Conservation (phyloP, 2,113 vertebrate genomes). For the Channa argus region DNA sequence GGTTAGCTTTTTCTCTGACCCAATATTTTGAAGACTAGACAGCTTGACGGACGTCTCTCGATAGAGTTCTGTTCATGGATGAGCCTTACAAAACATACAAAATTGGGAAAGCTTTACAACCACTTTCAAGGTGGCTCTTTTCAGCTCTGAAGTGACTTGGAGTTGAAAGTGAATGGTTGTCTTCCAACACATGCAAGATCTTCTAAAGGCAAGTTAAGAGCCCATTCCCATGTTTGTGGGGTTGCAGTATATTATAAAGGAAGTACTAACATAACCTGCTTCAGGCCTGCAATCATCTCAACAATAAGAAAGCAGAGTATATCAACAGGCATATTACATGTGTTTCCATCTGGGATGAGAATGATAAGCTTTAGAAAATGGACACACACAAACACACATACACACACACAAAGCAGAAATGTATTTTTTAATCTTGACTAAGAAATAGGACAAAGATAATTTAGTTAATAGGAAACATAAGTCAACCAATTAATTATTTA, state of each 20-base stretch:
- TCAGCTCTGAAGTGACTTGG: constrained; percentile 17
- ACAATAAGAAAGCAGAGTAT: not conserved
- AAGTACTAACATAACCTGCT: not conserved
- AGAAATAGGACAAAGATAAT: constrained; percentile 41
- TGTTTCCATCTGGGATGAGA: not conserved
- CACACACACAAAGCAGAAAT: constrained; percentile 8
- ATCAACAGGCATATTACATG: not conserved
- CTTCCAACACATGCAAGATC: constrained; percentile 4
- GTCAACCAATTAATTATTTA: constrained; percentile 63
- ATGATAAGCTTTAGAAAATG: constrained; percentile 2
- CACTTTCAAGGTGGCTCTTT: not conserved
- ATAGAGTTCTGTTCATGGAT: not conserved
- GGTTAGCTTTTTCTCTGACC: no score
- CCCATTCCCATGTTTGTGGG: not conserved
- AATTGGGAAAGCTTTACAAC: constrained; percentile 15
- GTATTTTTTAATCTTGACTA: constrained; percentile 46
- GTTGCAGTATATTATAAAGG: not conserved
- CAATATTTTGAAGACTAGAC: no score
- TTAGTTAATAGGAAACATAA: constrained; percentile 32
- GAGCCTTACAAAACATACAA: not conserved
- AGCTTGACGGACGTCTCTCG: not conserved
- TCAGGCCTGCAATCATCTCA: no score
- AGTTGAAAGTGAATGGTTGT: constrained; percentile 10
- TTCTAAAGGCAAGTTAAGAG: constrained; percentile 6
- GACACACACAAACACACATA: constrained; percentile 12